Evolutionary conservation across 2,797 vertebrate genomes (phyloP).

Genomic region (Hypotaenidia okinawae): DNA sequence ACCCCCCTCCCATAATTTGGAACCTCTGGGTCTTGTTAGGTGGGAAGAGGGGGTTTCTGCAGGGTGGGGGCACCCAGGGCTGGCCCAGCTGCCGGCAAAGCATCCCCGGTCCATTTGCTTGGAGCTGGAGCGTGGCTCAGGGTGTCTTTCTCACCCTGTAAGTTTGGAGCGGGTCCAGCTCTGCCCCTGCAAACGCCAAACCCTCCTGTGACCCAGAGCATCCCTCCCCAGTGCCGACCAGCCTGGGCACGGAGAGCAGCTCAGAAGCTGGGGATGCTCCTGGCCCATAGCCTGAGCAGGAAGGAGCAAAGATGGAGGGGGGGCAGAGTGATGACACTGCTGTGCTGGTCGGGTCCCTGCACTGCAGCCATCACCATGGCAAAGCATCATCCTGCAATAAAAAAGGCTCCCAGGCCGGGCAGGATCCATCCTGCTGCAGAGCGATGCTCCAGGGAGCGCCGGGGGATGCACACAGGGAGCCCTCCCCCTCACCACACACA

Average conservation of each 20-base stretch:
- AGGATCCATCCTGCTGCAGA: background rate
- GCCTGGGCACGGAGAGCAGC: background rate
- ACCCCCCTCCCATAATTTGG: rapidly evolving
- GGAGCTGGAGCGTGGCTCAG: background rate
- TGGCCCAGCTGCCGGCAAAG: background rate
- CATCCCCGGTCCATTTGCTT: background rate
- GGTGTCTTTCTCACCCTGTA: background rate
- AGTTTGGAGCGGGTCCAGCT: background rate
- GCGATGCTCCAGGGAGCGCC: background rate
- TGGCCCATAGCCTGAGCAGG: background rate
- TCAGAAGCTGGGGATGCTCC: background rate
- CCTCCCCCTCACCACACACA: rapidly evolving
- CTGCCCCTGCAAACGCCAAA: background rate
- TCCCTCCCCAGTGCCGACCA: background rate
- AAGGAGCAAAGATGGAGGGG: too few species aligned
- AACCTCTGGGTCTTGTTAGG: background rate
- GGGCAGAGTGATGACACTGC: rapidly evolving
- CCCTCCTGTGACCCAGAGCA: background rate
- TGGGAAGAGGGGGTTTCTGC: background rate
- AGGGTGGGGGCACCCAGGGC: background rate
- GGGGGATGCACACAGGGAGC: rapidly evolving
- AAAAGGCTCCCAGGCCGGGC: background rate
- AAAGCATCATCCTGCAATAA: background rate
- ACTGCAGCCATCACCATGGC: rapidly evolving
- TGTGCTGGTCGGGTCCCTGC: rapidly evolving